A percentile compares a stretch with the other conserved stretches of the same genome.
Conservation (phyloP, 2,888 invertebrate genomes). For the Labia minor region DNA sequence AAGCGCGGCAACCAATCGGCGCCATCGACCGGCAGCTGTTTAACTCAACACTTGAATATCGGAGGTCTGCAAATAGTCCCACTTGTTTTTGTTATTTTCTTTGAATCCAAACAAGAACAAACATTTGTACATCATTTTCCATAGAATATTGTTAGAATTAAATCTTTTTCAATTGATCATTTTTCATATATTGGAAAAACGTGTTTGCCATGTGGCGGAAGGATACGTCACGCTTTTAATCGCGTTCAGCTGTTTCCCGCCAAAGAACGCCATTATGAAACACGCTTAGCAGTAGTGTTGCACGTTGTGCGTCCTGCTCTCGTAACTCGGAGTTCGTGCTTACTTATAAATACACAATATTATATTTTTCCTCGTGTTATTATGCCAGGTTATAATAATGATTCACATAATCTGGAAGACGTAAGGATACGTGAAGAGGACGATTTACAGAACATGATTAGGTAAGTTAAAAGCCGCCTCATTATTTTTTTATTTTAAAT, state of each 20-base stretch:
- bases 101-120: not conserved
- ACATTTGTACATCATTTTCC: not conserved
- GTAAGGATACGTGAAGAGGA: not conserved
- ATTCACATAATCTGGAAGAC: not conserved
- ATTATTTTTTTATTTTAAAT: too few relatives aligned
- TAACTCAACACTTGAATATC: not conserved
- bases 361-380: constrained; percentile 17
- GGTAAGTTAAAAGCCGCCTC: not conserved
- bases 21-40: constrained; percentile 1
- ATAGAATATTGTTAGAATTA: not conserved
- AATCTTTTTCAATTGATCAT: not conserved
- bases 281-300: constrained; percentile 38
- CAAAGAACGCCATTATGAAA: constrained; percentile 54
- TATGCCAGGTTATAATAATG: not conserved
- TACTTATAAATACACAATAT: not conserved
- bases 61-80: not conserved
- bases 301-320: constrained; percentile 35
- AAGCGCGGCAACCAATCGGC: constrained; percentile 1
- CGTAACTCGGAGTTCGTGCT: constrained; percentile 20
- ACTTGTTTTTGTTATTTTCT: not conserved
- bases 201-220: constrained; percentile 28
- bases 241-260: constrained; percentile 56
- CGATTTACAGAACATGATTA: not conserved
- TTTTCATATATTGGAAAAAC: constrained; percentile 18
- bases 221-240: constrained; percentile 27